phyloP scores from a whole-genome alignment of 2,797 vertebrate genomes.

The Notamacropus eugenii region DNA sequence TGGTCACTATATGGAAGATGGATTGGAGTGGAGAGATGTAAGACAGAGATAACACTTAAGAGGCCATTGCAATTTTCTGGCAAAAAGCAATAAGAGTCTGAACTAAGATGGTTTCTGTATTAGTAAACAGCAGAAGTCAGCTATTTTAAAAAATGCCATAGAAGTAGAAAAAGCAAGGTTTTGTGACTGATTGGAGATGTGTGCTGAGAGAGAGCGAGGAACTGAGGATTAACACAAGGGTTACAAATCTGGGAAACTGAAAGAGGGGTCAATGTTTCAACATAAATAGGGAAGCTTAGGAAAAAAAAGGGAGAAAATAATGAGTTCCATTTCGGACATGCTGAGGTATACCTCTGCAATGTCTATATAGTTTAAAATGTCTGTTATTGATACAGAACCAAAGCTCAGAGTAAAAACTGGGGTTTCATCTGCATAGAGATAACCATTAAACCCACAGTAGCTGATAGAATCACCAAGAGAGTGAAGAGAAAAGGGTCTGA shows the following conservation, averaged over 20 bases:
- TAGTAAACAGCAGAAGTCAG: background rate
- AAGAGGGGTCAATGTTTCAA: background rate
- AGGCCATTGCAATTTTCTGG: background rate
- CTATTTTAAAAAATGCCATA: background rate
- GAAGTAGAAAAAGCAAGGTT: background rate
- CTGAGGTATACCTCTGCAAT: background rate
- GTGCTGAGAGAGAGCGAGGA: background rate
- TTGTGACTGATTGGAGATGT: background rate
- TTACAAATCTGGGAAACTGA: background rate
- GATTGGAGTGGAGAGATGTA: background rate
- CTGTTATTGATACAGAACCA: background rate
- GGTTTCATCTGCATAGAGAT: background rate
- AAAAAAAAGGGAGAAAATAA: background rate
- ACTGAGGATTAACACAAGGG: background rate
- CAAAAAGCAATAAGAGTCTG: background rate
- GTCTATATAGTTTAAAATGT: background rate
- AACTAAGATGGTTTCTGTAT: background rate
- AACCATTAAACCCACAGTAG: background rate
- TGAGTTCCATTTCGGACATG: background rate
- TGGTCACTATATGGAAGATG: background rate
- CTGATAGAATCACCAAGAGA: background rate
- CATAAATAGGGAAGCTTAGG: background rate
- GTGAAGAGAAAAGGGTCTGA: background rate
- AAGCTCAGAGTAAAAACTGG: background rate
- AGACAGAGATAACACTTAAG: background rate